Conservation (phyloP, 2,888 invertebrate genomes). For the Amphipoea oculea region DNA sequence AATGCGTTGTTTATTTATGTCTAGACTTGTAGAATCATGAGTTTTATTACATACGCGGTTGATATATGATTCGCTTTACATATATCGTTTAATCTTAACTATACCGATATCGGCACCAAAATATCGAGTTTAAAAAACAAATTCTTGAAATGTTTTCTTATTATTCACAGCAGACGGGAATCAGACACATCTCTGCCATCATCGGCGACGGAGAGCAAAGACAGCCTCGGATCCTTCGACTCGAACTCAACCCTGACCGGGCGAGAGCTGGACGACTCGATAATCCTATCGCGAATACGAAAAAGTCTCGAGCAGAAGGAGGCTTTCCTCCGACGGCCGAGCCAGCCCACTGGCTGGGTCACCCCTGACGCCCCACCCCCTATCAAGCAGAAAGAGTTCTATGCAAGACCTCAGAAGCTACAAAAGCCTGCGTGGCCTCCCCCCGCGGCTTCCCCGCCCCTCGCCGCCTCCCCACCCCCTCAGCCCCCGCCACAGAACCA, state of each 20-base stretch:
- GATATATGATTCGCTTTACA: background rate
- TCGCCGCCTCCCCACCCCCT: constrained; percentile 92
- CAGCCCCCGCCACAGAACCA: constrained; percentile 70
- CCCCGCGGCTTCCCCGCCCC: constrained; percentile 83
- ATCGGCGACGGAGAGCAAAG: constrained; percentile 92
- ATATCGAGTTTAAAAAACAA: background rate
- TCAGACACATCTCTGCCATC: constrained; percentile 91
- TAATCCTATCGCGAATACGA: constrained; percentile 94
- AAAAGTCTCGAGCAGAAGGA: constrained; percentile 97
- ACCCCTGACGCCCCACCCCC: constrained; percentile 87
- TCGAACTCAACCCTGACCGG: constrained; percentile 92
- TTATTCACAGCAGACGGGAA: constrained; percentile 88
- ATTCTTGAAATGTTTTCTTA: background rate
- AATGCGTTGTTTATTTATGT: constrained; percentile 8
- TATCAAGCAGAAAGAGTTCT: constrained; percentile 93
- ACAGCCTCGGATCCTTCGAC: constrained; percentile 92
- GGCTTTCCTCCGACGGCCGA: constrained; percentile 95
- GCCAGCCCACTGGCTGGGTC: constrained; percentile 91
- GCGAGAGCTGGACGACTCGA: constrained; percentile 93
- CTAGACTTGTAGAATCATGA: background rate
- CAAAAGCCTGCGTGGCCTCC: constrained; percentile 94
- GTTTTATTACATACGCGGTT: background rate
- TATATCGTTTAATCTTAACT: background rate
- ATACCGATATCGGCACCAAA: too few species aligned
- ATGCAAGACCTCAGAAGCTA: constrained; percentile 94